Base-by-base conservation (phyloP, 2,797 vertebrate species). In the Linurgus olivaceus region DNA sequence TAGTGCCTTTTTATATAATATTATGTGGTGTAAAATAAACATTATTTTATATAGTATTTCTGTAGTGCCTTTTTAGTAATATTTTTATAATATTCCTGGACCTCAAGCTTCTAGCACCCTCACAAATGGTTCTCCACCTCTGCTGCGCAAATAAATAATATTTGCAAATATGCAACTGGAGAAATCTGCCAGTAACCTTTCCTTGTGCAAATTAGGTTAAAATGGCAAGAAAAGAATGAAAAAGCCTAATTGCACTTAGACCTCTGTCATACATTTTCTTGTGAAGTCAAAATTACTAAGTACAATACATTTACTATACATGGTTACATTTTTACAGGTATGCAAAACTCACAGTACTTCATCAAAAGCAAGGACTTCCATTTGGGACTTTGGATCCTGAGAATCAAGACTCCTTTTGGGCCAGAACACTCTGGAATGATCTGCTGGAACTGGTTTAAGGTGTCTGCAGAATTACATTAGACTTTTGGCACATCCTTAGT, bases 401-500 rank as follows among this genome's bases (percentile, higher is more conserved):
- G 33, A 73, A 87, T 25, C 23, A 92, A 70, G 75, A 52, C 63
- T 82, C 1, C 1, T 82, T 91, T 85, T 38, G 63, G 89, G 57
- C 44, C 61, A 67, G 42, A 76, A 67, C 26, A 61, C 52, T 31
- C 52, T 91, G 81, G 21, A 91, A 66, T 24, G 18, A 72, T 73
- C 55, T 63, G 63, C 59, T 89, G 63, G 52, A 57, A 87, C n/a
- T 44, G 57, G 59, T 89, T 91, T 89, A 89, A 94, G 65, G 67
- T 16, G 48, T 87, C 71, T 87, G 63, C 75, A 83, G 3, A 3
- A 42, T n/a, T 42, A 87, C 17, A 44, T 85, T 71, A 83, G 81
- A 35, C 40, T 91, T 95, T 74, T 71, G 75, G 65, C 91, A 94
- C 59, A 80, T 87, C 72, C 72, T 95, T 54, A 74, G 63, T 67